These are phyloP conservation scores for Strigamia transsilvanica DNA, from an alignment of 2,888 invertebrate species.

Conservation along the genomic window DNA sequence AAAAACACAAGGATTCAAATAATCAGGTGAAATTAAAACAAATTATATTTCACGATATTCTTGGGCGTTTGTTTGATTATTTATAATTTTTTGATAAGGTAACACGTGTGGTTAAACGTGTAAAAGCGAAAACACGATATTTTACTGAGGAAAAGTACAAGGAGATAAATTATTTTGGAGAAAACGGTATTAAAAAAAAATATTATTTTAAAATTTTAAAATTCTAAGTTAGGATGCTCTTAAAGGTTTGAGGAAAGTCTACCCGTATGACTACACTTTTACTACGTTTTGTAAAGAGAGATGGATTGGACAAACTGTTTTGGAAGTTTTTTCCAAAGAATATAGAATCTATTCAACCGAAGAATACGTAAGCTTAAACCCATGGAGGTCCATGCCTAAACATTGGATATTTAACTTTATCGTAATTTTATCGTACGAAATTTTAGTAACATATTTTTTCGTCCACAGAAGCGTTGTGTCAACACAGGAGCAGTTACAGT, in stretches of 20 bases:
- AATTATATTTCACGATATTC: no score
- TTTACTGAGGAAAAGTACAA: conserved; percentile 92
- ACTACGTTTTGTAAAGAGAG: conserved; percentile 95
- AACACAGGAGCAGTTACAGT: conserved; percentile 90
- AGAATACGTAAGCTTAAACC: conserved; percentile 72
- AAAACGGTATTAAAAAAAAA: conserved; percentile 80
- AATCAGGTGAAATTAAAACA: no score
- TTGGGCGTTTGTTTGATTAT: no score
- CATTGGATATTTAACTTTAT: background rate
- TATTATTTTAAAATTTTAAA: background rate
- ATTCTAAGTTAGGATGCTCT: conserved; percentile 28
- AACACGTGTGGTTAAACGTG: conserved; percentile 65
- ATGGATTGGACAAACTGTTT: conserved; percentile 92
- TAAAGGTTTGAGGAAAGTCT: conserved; percentile 91
- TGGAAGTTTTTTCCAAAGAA: conserved; percentile 91
- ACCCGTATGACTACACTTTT: conserved; percentile 96
- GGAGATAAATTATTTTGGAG: conserved; percentile 93
- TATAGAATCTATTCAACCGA: conserved; percentile 94
- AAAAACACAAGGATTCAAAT: no score
- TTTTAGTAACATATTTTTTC: background rate
- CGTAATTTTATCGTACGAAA: no score
- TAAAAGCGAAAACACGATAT: conserved; percentile 85
- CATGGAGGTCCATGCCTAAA: no score
- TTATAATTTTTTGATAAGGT: no score
- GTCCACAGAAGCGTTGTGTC: conserved; percentile 75